These are phyloP conservation scores for Tineola bisselliella DNA, from an alignment of 2,888 invertebrate species.

Conservation along the genomic window DNA sequence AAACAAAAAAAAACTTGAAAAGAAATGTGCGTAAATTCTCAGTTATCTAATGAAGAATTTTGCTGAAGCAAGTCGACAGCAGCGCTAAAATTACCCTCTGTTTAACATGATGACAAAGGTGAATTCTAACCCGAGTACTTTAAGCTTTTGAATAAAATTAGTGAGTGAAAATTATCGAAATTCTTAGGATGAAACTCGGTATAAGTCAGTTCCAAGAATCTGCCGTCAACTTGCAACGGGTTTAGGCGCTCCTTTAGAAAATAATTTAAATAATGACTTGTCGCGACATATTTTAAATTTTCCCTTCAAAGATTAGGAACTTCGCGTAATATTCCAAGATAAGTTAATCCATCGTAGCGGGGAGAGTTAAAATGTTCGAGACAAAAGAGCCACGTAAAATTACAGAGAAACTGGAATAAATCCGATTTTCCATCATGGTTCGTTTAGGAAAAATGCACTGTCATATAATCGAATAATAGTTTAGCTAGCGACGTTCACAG, in stretches of 20 bases:
- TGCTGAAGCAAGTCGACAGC: neutral
- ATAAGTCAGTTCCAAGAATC: constrained; percentile 18
- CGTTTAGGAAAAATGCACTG: constrained; percentile 1
- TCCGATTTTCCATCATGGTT: neutral
- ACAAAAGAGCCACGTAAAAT: neutral
- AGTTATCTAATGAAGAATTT: neutral
- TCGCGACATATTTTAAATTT: neutral
- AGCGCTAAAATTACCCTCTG: neutral
- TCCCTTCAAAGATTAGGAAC: neutral
- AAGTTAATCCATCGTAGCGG: neutral
- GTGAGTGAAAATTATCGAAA: constrained; percentile 25
- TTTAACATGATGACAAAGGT: constrained; percentile 28
- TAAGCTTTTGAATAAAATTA: constrained; percentile 4
- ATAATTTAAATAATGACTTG: constrained; percentile 2
- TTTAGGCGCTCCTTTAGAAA: neutral
- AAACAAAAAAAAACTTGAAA: neutral
- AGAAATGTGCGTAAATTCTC: neutral
- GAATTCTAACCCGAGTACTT: constrained; percentile 21
- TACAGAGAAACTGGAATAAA: neutral
- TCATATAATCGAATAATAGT: neutral
- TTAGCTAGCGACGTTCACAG: neutral
- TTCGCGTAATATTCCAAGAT: neutral
- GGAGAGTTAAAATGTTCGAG: neutral
- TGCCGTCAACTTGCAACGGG: neutral
- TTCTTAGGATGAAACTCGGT: constrained; percentile 22